These are phyloP conservation scores for Sebastes minor DNA, from an alignment of 2,797 vertebrate genomes.

Conservation along the genomic window DNA sequence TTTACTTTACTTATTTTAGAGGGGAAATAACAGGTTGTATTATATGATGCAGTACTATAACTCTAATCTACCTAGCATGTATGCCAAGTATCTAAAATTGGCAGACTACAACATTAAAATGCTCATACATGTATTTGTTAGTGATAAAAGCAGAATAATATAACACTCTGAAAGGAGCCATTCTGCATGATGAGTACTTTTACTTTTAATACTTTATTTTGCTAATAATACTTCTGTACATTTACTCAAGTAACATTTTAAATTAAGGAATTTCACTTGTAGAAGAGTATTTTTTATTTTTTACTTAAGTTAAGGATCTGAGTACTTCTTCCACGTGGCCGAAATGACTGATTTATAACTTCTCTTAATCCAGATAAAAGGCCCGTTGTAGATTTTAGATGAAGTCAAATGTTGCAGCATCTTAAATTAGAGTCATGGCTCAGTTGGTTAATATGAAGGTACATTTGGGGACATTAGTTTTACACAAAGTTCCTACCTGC, in stretches of 20 bases:
- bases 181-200: neutral
- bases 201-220: neutral
- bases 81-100: neutral
- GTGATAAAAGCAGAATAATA: neutral
- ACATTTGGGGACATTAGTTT: neutral
- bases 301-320: neutral
- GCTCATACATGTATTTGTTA: neutral
- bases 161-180: neutral
- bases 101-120: neutral
- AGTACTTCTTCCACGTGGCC: neutral
- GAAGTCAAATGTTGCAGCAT: neutral
- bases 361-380: neutral
- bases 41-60: no score
- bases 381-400: neutral
- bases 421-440: neutral
- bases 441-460: neutral
- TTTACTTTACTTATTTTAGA: no score
- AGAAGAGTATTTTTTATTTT: neutral
- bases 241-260: neutral
- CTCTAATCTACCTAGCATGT: neutral
- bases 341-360: neutral
- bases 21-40: rapidly evolving
- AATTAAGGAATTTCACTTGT: neutral
- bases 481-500: no score
- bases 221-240: neutral